Evolutionary conservation across 2,113 vertebrate genomes (phyloP).

Genomic region (Morone saxatilis): DNA sequence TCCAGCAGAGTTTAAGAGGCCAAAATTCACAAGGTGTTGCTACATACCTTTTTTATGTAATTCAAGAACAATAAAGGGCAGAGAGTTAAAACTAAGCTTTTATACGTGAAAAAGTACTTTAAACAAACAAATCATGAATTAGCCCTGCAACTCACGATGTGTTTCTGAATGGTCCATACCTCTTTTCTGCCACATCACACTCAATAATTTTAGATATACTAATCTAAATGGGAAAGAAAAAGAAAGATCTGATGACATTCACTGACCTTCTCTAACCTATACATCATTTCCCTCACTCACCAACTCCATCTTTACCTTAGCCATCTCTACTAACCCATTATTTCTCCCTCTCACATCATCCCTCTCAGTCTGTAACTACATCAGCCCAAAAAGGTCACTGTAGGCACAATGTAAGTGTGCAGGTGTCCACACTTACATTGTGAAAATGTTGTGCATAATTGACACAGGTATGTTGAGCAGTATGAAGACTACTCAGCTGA

Average conservation of each 20-base stretch:
- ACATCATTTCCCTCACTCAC: conserved; percentile 25
- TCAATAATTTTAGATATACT: conserved; percentile 10
- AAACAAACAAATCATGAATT: neutral
- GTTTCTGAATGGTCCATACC: neutral
- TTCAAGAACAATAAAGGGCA: neutral
- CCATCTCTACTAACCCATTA: conserved; percentile 12
- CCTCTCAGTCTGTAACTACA: conserved; percentile 7
- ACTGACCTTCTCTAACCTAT: conserved; percentile 43
- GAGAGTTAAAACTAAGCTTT: neutral
- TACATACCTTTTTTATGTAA: neutral
- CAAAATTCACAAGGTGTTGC: no score
- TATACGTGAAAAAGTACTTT: neutral
- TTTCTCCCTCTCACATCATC: conserved; percentile 22
- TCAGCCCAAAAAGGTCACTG: conserved; percentile 10
- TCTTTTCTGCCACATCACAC: neutral
- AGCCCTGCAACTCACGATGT: neutral
- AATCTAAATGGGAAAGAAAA: conserved; percentile 18
- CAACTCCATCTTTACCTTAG: conserved; percentile 4
- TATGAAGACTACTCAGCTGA: neutral
- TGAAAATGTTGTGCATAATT: no score
- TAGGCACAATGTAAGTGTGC: neutral
- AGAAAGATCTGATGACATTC: conserved; percentile 35
- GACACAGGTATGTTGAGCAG: neutral
- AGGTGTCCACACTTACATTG: neutral
- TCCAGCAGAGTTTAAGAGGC: neutral